phyloP scores from a whole-genome alignment of 2,113 vertebrate species.

The Archocentrus centrarchus region DNA sequence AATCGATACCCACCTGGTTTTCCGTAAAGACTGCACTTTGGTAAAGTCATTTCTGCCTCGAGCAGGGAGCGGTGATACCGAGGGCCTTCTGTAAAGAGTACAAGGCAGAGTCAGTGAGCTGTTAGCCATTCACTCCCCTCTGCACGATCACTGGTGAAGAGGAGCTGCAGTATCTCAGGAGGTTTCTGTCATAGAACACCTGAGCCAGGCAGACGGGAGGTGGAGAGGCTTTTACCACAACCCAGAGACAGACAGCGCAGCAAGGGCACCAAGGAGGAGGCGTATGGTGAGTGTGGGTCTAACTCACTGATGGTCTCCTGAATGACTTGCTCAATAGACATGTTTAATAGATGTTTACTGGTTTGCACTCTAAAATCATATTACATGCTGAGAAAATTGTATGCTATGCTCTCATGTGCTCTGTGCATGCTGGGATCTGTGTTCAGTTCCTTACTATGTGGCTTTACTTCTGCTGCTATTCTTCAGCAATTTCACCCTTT shows the following conservation, averaged over 20 bases:
- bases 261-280: not conserved
- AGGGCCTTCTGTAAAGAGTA: not conserved
- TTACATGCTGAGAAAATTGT: slow-evolving; percentile 3
- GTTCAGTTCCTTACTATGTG: slow-evolving; percentile 2
- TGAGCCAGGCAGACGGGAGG: not conserved
- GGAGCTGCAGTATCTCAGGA: not conserved
- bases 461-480: slow-evolving; percentile 1
- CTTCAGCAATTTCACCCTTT: slow-evolving; percentile 50
- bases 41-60: slow-evolving; percentile 12
- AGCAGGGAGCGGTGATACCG: not conserved
- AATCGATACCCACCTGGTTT: not conserved
- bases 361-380: not conserved
- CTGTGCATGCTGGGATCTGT: not conserved
- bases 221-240: not conserved
- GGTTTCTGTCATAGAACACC: not conserved
- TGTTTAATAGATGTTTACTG: not conserved
- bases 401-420: not conserved
- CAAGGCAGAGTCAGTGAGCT: slow-evolving; percentile 1
- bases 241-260: not conserved
- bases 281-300: slow-evolving; percentile 61
- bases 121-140: not conserved
- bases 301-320: slow-evolving; percentile 20
- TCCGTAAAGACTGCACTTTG: slow-evolving; percentile 2
- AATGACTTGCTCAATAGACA: not conserved
- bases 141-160: not conserved